Conservation (phyloP, 2,888 invertebrate genomes). For the Litoditis marina region DNA sequence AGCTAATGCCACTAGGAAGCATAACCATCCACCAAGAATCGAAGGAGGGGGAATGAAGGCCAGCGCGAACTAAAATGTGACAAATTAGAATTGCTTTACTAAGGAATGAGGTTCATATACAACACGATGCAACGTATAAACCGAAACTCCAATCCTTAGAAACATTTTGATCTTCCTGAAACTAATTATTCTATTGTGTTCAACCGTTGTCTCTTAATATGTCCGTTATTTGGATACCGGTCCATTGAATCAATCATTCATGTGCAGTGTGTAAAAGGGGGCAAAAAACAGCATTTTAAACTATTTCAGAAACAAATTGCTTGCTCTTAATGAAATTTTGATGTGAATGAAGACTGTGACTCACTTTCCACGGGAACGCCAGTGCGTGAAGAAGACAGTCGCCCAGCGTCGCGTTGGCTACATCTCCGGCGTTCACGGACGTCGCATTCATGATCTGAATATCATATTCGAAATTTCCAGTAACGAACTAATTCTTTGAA, state of each 20-base stretch:
- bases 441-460: conserved; percentile 67
- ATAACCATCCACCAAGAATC: conserved; percentile 68
- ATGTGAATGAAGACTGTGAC: background rate
- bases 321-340: too few species aligned
- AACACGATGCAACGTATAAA: too few species aligned
- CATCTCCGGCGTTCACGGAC: conserved; percentile 69
- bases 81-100: too few species aligned
- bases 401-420: conserved; percentile 66
- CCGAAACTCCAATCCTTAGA: too few species aligned
- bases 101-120: too few species aligned
- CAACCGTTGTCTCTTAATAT: too few species aligned
- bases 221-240: too few species aligned
- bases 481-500: too few species aligned
- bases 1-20: conserved; percentile 67
- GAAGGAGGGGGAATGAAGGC: conserved; percentile 67
- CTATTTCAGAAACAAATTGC: too few species aligned
- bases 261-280: background rate
- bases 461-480: background rate
- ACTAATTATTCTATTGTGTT: too few species aligned
- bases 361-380: conserved; percentile 44
- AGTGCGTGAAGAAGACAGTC: conserved; percentile 68
- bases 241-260: too few species aligned
- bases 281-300: background rate
- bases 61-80: conserved; percentile 62
- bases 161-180: too few species aligned